Evolutionary conservation across 2,113 vertebrate species (phyloP).

Genomic region (Xenus cinereus): DNA sequence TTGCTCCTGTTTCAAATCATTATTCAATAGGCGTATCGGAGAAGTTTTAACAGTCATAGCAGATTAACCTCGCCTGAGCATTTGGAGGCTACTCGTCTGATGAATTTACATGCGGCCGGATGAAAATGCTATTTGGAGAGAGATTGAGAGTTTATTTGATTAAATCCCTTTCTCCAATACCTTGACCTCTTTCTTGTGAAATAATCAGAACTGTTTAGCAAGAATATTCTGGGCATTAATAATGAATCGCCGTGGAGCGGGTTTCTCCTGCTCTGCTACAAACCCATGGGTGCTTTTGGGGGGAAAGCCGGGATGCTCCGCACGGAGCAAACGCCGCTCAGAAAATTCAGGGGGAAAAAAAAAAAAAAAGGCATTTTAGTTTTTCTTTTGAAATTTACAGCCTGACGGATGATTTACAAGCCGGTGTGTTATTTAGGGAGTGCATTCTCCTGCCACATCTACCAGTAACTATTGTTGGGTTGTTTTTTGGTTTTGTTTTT

Average conservation of each 20-base stretch:
- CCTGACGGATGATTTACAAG: neutral
- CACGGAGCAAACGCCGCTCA: neutral
- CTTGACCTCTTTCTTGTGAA: conserved; percentile 94
- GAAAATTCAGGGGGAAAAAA: neutral
- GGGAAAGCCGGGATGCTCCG: neutral
- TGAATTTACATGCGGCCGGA: conserved; percentile 91
- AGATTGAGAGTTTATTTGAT: conserved; percentile 90
- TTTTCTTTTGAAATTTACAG: conserved; percentile 11
- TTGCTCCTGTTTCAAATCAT: conserved; percentile 77
- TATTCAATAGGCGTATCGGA: conserved; percentile 81
- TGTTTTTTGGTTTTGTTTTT: too few relatives aligned
- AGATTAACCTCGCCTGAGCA: conserved; percentile 90
- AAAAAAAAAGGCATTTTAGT: neutral
- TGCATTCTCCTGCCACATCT: neutral
- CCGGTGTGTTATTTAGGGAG: neutral
- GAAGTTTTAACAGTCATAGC: conserved; percentile 96
- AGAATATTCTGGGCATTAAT: conserved; percentile 94
- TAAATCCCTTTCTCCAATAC: conserved; percentile 86
- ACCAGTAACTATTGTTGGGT: neutral
- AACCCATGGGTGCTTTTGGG: conserved; percentile 55
- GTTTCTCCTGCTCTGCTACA: conserved; percentile 72
- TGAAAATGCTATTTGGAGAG: conserved; percentile 88
- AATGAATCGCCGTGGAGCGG: conserved; percentile 87
- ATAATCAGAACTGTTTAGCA: conserved; percentile 93
- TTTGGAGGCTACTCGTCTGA: conserved; percentile 79